phyloP scores from a whole-genome alignment of 1,140 invertebrate genomes.

The Drosophila rufa region DNA sequence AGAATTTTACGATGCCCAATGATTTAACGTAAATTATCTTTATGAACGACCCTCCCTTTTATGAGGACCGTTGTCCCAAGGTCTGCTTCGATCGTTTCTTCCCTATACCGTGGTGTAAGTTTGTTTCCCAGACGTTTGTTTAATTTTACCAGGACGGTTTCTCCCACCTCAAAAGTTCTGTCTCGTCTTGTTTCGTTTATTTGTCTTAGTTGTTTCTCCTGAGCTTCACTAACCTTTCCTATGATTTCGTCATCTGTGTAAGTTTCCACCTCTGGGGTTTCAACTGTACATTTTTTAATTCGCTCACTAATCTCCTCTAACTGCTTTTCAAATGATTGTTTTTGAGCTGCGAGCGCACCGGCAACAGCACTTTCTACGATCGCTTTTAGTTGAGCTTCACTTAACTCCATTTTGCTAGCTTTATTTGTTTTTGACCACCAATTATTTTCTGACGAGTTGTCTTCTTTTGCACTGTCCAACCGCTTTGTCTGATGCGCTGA shows the following conservation, averaged over 20 bases:
- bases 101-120: too few relatives aligned
- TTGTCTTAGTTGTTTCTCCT: too few relatives aligned
- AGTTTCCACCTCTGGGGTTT: slow-evolving; percentile 10
- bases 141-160: too few relatives aligned
- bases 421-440: slow-evolving; percentile 7
- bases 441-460: background rate
- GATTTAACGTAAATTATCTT: too few relatives aligned
- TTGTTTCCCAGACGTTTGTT: too few relatives aligned
- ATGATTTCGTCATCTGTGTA: slow-evolving; percentile 7
- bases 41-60: too few relatives aligned
- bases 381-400: slow-evolving; percentile 7
- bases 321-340: slow-evolving; percentile 13
- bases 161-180: too few relatives aligned
- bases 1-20: too few relatives aligned
- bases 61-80: too few relatives aligned
- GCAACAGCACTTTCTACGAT: slow-evolving; percentile 6
- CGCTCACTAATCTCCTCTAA: slow-evolving; percentile 6
- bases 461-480: slow-evolving; percentile 1
- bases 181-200: too few relatives aligned
- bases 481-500: slow-evolving; percentile 2
- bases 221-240: too few relatives aligned
- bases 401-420: slow-evolving; percentile 7
- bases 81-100: too few relatives aligned
- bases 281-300: slow-evolving; percentile 1
- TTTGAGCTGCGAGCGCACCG: slow-evolving; percentile 8